Base-by-base conservation (phyloP, 2,797 vertebrate genomes). In the Euthynnus affinis region DNA sequence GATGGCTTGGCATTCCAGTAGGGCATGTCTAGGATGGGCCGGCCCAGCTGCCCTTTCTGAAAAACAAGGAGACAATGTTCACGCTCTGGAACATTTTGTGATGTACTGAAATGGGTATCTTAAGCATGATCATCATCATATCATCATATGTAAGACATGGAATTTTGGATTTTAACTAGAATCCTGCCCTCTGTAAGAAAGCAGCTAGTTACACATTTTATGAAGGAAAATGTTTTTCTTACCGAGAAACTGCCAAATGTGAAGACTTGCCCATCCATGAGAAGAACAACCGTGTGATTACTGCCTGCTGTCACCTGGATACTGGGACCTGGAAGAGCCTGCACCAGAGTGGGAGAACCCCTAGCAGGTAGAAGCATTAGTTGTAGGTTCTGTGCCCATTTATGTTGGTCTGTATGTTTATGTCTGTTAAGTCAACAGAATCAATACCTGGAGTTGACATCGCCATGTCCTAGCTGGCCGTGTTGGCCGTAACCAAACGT, bases 161-260 rank as follows among this genome's bases (percentile, higher is more conserved):
- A 6, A 1, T 29, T 63, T 58, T 6, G 17, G 14, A 23, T 14
- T 22, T n/a, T 3, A 67, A 52, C 2, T 29, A n/a, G 20, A 66
- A 71, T 58, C 27, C 5, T 22, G 4, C 4, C 29, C 3, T 22
- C 1, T n/a, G 22, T 58, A 42, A 60, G 64, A 57, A 70, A 37
- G 6, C 20, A 34, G 1, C 9, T 15, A 1, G 9, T 1, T 3
- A 42, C 0, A 64, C 9, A 71, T 9, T 15, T 14, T 9, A 29
- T 57, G 3, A 17, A 5, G 1, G 40, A n/a, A 2, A 5, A 44
- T 62, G 10, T 17, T 57, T 77, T 74, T 81, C 97, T 96, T 96
- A 99, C 98, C 90, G 98, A 99, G 91, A 99, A 99, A 89, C 98
- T 99, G 91, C 98, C 98, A 88, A 99, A 99, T 18, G 98, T 99